Conservation (phyloP, 2,888 invertebrate species). For the Lucinisca nassula region DNA sequence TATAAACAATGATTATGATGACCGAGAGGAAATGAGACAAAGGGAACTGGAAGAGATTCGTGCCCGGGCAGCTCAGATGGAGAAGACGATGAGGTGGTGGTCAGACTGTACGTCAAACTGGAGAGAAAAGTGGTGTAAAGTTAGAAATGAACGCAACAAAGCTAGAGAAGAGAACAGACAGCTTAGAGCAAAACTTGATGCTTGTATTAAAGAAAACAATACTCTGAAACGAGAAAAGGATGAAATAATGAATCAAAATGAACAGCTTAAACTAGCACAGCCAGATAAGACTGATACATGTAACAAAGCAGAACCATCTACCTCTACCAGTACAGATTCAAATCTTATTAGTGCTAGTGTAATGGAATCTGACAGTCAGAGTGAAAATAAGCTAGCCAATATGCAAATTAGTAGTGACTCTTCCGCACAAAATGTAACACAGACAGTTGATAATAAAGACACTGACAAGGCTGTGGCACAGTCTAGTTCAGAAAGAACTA, state of each 20-base stretch:
- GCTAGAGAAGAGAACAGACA: constrained; percentile 96
- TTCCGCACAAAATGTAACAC: not conserved
- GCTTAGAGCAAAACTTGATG: constrained; percentile 94
- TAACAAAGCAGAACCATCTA: constrained; percentile 17
- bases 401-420: not conserved
- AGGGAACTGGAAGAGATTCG: constrained; percentile 98
- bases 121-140: constrained; percentile 98
- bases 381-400: constrained; percentile 3
- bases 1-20: constrained; percentile 85
- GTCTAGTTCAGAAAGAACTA: not conserved
- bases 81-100: constrained; percentile 99
- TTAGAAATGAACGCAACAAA: constrained; percentile 95
- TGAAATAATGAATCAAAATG: constrained; percentile 93
- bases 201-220: constrained; percentile 89
- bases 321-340: constrained; percentile 36
- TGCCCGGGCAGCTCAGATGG: constrained; percentile 98
- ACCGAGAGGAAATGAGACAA: constrained; percentile 90
- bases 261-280: not conserved
- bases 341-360: constrained; percentile 16
- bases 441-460: not conserved
- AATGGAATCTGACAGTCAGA: constrained; percentile 26
- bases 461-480: not conserved
- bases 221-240: constrained; percentile 93
- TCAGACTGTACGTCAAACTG: constrained; percentile 99
- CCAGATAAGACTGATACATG: not conserved